Conservation (phyloP, 2,888 invertebrate species). For the Neoscelio sp. region DNA sequence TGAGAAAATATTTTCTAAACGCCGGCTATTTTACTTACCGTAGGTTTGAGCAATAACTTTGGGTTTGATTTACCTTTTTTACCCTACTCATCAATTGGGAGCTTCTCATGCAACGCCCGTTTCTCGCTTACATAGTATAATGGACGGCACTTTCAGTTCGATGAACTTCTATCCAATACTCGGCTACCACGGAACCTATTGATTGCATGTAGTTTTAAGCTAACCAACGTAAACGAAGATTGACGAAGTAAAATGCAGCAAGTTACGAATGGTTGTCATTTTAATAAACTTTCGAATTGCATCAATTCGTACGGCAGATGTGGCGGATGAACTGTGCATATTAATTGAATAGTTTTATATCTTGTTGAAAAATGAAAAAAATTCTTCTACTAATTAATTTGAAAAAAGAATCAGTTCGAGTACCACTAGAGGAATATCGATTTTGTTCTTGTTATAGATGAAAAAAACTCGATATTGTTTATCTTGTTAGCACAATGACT, state of each 20-base stretch:
- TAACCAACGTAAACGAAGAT: slow-evolving; percentile 42
- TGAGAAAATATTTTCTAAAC: slow-evolving; percentile 4
- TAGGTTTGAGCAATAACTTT: slow-evolving; percentile 4
- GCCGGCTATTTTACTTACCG: background rate
- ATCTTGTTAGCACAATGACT: slow-evolving; percentile 13
- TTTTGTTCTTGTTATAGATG: no score
- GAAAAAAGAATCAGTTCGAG: no score
- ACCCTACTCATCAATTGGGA: slow-evolving; percentile 46
- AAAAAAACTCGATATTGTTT: background rate
- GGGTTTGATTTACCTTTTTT: slow-evolving; percentile 54
- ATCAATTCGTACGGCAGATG: background rate
- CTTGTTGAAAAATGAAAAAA: no score
- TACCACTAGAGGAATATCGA: no score
- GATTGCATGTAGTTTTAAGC: slow-evolving; percentile 57
- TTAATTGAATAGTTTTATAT: slow-evolving; percentile 10
- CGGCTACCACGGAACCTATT: slow-evolving; percentile 45
- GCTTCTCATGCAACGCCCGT: slow-evolving; percentile 42
- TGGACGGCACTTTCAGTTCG: slow-evolving; percentile 64
- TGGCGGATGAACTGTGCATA: background rate
- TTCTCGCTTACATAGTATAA: slow-evolving; percentile 54
- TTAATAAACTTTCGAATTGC: slow-evolving; percentile 20
- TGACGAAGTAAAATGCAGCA: slow-evolving; percentile 48
- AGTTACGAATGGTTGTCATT: slow-evolving; percentile 18
- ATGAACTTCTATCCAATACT: slow-evolving; percentile 57
- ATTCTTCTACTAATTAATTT: no score